These are phyloP conservation scores for Chroicocephalus ridibundus DNA, from an alignment of 2,113 vertebrate genomes.

Conservation along the genomic window DNA sequence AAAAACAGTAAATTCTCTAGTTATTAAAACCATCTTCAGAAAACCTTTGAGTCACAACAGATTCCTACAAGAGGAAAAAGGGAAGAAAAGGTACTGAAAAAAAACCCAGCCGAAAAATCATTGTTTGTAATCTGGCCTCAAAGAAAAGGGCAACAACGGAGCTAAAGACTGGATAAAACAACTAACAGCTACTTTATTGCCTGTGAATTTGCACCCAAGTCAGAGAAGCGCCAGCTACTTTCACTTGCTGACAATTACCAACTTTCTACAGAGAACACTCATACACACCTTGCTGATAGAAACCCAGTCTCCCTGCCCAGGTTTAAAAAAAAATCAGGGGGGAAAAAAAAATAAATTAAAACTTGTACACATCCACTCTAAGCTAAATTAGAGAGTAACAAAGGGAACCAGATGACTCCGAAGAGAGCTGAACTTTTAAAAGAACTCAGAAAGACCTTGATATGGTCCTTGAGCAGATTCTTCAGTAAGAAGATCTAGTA, in stretches of 20 bases:
- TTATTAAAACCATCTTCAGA: neutral
- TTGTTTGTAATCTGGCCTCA: neutral
- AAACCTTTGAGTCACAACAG: neutral
- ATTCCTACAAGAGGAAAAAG: neutral
- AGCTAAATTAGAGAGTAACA: neutral
- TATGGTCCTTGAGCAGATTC: neutral
- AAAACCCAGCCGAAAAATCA: accelerated
- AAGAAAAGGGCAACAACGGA: neutral
- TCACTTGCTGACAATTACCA: neutral
- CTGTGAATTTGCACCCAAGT: neutral
- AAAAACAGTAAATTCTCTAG: neutral
- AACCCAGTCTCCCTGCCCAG: neutral
- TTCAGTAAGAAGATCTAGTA: neutral
- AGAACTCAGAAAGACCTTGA: neutral
- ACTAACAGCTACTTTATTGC: neutral
- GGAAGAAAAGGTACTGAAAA: neutral
- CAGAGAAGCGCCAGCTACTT: neutral
- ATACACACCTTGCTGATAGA: neutral
- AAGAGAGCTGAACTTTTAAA: neutral
- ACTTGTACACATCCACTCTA: neutral
- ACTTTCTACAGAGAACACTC: neutral
- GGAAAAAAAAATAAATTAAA: neutral
- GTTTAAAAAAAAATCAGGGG: neutral
- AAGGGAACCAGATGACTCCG: neutral
- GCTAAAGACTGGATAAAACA: neutral